Base-by-base conservation (phyloP, 2,797 vertebrate species). In the Moxostoma hubbsi region DNA sequence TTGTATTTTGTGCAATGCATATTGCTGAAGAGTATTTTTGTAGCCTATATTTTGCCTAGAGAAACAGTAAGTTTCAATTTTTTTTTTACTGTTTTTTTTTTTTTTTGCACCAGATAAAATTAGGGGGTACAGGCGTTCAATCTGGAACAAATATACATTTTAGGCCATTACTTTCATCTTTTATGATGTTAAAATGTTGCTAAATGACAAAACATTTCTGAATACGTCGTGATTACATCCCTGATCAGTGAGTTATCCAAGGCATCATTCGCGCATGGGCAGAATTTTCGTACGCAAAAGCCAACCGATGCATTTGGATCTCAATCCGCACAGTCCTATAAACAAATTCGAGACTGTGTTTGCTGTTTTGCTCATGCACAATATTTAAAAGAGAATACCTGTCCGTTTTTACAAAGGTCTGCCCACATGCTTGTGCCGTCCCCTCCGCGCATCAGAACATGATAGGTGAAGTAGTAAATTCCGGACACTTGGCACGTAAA, bases 401-500 rank as follows among this genome's bases (percentile, higher is more conserved):
- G 97, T 79, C 97, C 97, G 86, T 98, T 98, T 88, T 96, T 98
- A 93, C 97, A 98, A 89, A 98, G 94, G 85, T 98, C 97, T 8
- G 97, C 97, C 97, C 97, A 98, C 97, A 98, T 98, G 93, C 96
- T 97, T 85, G 97, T 98, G 16, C 97, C 97, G 85, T 98, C 97
- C 43, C 97, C 97, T 61, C 97, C 97, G 6, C 97, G 93, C 97
- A 98, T 98, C 84, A 98, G 90, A 85, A 98, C 93, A 86, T 98
- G 96, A 85, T 98, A 98, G 18, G 96, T 97, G 92, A 98, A 98
- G 93, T 95, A 98, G 87, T 98, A 98, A 88, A 96, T 97, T 85
- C 97, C 97, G 73, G 96, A 95, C 81, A 97, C 95, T 78, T 95
- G 95, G 88, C 97, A 98, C 81, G 96, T 98, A 91, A 98, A 98